Base-by-base conservation (phyloP, 2,113 vertebrate genomes). In the Phylloscopus trochilus region DNA sequence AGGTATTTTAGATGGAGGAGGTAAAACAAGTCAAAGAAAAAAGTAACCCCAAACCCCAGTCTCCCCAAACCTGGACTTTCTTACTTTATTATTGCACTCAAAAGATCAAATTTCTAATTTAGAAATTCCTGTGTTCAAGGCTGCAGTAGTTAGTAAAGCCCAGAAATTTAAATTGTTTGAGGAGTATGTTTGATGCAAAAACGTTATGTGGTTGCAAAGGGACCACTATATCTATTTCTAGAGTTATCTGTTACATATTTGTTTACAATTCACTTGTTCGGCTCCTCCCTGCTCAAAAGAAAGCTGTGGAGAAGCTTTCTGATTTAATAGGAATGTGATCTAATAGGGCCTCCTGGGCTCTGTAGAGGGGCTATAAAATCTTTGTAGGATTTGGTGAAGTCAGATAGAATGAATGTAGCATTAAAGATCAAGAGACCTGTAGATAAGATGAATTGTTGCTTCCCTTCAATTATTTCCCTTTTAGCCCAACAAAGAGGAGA, bases 1-100 rank as follows among this genome's bases (percentile, higher is more conserved):
- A 70, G 73, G 72, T 75, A 73, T 68, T 91, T 91, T 93, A 83
- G 89, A 84, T 89, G 37, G 87, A 95, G 11, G 88, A 93, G 73
- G 74, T 95, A 97, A 98, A 93, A 67, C 11, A 12, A 83, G 46
- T n/a, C 15, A 56, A 81, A 19, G 28, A 49, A 52, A 41, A 83
- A 46, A 55, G 35, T 53, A 66, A 30, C 47, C 2, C 22, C 56
- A 69, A 78, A 30, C 4, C 14, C n/a, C 44, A 77, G 15, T 30
- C 27, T 93, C 16, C 43, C 35, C 33, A 67, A 63, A 63, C 6
- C 55, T 69, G 24, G 22, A 46, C 56, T 74, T 69, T 56, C 23
- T 31, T 83, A 10, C 37, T 41, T 41, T 41, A 14, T 41, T 41
- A 27, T 11, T 82, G 35, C 12, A 22, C 19, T 76, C 13, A 9